A percentile compares a stretch with the other conserved stretches of the same genome.
Evolutionary conservation across 1,140 invertebrate genomes (phyloP).

Genomic region (Lysiphlebus fabarum): DNA sequence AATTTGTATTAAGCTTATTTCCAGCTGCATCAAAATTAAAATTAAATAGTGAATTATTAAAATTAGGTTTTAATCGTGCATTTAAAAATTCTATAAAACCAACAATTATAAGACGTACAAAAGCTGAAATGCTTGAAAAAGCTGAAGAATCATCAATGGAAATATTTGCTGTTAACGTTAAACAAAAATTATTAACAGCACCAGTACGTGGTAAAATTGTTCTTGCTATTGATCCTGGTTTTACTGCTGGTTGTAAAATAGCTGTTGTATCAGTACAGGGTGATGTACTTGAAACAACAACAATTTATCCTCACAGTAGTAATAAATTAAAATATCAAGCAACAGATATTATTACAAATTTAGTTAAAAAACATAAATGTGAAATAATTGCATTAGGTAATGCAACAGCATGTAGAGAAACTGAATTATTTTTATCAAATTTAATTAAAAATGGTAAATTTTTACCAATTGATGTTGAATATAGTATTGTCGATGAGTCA

Average conservation of each 20-base stretch:
- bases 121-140: constrained; percentile 68
- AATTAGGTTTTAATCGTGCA: constrained; percentile 48
- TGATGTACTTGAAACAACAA: constrained; percentile 64
- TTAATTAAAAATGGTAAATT: constrained; percentile 61
- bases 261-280: constrained; percentile 71
- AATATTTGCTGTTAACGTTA: constrained; percentile 81
- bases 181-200: constrained; percentile 73
- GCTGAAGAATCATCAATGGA: constrained; percentile 79
- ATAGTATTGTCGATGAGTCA: constrained; percentile 83
- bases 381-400: constrained; percentile 81
- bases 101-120: constrained; percentile 63
- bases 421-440: constrained; percentile 71
- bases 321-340: constrained; percentile 26
- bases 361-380: constrained; percentile 56
- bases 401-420: constrained; percentile 83
- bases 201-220: constrained; percentile 78
- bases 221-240: constrained; percentile 85
- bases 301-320: constrained; percentile 64
- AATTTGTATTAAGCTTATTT: constrained; percentile 56
- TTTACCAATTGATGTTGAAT: constrained; percentile 59
- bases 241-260: constrained; percentile 80
- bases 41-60: constrained; percentile 31
- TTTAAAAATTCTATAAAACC: constrained; percentile 63
- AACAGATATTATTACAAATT: constrained; percentile 22
- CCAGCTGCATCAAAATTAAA: not conserved